Evolutionary conservation across 2,888 invertebrate genomes (phyloP), one percentile per base, ranked within the genome.

Genomic region (Coenonympha glycerion): DNA sequence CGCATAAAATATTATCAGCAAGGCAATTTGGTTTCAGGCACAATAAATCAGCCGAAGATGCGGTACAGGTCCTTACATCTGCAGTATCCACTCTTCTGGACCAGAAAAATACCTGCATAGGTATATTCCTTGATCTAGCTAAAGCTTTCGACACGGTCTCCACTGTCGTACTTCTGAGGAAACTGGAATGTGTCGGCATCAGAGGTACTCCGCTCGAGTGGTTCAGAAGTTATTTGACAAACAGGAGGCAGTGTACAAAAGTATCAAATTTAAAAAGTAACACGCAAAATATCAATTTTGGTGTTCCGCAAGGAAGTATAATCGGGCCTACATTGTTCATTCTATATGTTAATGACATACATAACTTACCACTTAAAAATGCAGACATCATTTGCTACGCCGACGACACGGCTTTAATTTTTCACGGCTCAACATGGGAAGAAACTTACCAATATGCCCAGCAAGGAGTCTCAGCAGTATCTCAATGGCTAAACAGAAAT

Each of bases 221-320:
- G 37, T 55, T 57, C 15, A 18, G 9, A 21, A 44, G 40, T 21
- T 56, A 56, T n/a, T 36, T 56, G 6, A 9, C 28, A 3, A 16
- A 39, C 3, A 49, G 49, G 9, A 33, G n/a, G 4, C 47, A 52
- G 13, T 44, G 47, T n/a, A 44, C 49, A 8, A 47, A 40, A 26
- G 34, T 45, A 1, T 41, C 3, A 3, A 22, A 33, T 9, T 26
- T 41, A 2, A 39, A n/a, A 15, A 58, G 52, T 41, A 26, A 30
- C 3, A 6, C 41, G 1, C 8, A 11, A 1, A n/a, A 11, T 3
- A 42, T 41, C 3, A 34, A 31, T 11, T 52, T 47, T 18, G 51
- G 53, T 9, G 48, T 53, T 15, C 55, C 49, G 3, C 56, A 56
- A 37, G 51, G 53, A 3, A 57, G 49, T 16, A 47, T 55, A 15